Base-by-base conservation (phyloP, 2,113 vertebrate genomes). In the Xiphophorus couchianus region DNA sequence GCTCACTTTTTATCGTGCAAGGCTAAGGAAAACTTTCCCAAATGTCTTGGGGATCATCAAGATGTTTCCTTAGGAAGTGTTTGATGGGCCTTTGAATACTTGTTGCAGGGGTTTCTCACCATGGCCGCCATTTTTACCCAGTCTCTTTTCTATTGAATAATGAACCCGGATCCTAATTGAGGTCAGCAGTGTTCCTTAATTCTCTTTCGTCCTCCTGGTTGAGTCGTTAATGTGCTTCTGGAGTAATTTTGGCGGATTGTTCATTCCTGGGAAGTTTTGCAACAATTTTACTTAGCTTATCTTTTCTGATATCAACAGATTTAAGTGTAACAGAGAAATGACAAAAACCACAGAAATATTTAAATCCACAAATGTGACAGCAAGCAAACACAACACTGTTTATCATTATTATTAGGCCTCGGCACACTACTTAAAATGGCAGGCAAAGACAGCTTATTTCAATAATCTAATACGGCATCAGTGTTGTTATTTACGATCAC, bases 401-500 rank as follows among this genome's bases (percentile, higher is more conserved):
- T n/a, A 25, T 17, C 10, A 9, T n/a, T n/a, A 25, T 58, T n/a
- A 22, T 7, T 19, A 28, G 6, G 6, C 30, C 13, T 7, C 1
- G 15, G 62, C 13, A 31, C 15, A 63, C 29, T 30, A 31, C 15
- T 17, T 63, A 63, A 62, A 63, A 63, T 17, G 29, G 15, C 14
- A 30, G 28, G 22, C 22, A 63, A 63, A 63, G 22, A 54, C 51
- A n/a, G 51, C 17, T 9, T 11, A 25, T 58, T 58, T 58, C 25
- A n/a, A 58, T 58, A n/a, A 58, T 58, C 51, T 58, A 58, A 58
- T n/a, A 58, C 7, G 3, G 25, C 51, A n/a, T 58, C 10, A 63
- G 6, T 63, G 31, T 0, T 51, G 60, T 66, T 71, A 75, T 73
- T 75, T 30, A 27, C 35, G 27, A 73, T 67, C 2, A 31, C 62